phyloP scores from a whole-genome alignment of 2,888 invertebrate species.

The Aproaerema taeniolella region DNA sequence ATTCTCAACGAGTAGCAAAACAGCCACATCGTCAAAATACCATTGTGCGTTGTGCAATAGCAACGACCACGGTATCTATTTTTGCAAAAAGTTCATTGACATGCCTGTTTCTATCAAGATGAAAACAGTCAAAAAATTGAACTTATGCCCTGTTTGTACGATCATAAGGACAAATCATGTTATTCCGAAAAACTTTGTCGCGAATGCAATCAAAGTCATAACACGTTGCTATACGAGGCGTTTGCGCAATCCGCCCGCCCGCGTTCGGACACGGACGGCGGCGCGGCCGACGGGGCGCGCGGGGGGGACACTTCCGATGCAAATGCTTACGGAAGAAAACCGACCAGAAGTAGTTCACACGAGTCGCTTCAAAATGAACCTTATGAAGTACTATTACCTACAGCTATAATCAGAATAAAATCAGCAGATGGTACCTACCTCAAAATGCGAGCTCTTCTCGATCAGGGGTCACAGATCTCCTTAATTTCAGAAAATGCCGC shows the following conservation, averaged over 20 bases:
- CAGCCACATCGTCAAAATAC: neutral
- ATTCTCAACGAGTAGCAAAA: neutral
- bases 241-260: conserved; percentile 1
- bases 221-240: conserved; percentile 17
- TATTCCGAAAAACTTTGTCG: conserved; percentile 14
- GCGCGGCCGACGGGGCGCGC: neutral
- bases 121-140: conserved; percentile 10
- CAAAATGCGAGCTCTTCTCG: conserved; percentile 9
- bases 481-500: conserved; percentile 15
- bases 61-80: conserved; percentile 11
- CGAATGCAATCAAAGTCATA: conserved; percentile 13
- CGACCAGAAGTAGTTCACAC: neutral
- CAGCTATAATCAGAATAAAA: conserved; percentile 8
- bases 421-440: conserved; percentile 1
- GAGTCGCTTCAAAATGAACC: neutral
- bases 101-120: conserved; percentile 1
- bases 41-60: conserved; percentile 5
- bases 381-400: conserved; percentile 1
- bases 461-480: conserved; percentile 14
- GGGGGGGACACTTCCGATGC: neutral
- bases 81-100: conserved; percentile 11
- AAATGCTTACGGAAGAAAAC: neutral
- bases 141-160: conserved; percentile 19
- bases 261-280: neutral
- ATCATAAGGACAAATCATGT: conserved; percentile 19